phyloP scores from a whole-genome alignment of 2,113 vertebrate genomes.

The Piprites chloris region DNA sequence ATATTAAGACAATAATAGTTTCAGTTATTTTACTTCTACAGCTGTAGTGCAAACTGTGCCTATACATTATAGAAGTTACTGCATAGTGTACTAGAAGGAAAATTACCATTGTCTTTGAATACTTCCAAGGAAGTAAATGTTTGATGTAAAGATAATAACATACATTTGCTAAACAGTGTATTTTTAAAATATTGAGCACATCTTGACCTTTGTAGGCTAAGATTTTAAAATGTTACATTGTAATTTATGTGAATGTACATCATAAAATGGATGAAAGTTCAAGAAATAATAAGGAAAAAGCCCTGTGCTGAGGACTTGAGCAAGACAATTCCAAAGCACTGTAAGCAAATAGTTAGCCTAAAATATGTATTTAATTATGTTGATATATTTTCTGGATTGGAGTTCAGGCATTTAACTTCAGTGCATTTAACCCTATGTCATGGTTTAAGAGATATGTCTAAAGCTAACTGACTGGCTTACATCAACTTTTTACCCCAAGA shows the following conservation, averaged over 20 bases:
- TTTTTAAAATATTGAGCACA: neutral
- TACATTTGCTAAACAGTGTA: neutral
- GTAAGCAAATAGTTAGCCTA: neutral
- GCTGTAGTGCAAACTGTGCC: slow-evolving; percentile 67
- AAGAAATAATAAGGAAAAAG: neutral
- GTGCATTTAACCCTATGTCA: neutral
- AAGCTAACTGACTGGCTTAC: neutral
- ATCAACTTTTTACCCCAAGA: neutral
- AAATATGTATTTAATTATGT: neutral
- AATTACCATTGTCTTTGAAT: slow-evolving; percentile 35
- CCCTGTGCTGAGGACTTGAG: neutral
- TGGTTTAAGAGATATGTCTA: neutral
- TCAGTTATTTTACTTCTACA: slow-evolving; percentile 79
- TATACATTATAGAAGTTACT: neutral
- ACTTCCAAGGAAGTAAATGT: neutral
- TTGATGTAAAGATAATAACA: slow-evolving; percentile 11
- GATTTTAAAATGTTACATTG: neutral
- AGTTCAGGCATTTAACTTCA: neutral
- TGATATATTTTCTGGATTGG: neutral
- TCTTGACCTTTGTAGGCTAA: neutral
- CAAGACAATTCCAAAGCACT: neutral
- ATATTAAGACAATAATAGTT: slow-evolving; percentile 87
- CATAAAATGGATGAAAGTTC: neutral
- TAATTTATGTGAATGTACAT: neutral
- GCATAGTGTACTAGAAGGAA: slow-evolving; percentile 15